Base-by-base conservation (phyloP, 2,113 vertebrate species). In the Thryonomys swinderianus region DNA sequence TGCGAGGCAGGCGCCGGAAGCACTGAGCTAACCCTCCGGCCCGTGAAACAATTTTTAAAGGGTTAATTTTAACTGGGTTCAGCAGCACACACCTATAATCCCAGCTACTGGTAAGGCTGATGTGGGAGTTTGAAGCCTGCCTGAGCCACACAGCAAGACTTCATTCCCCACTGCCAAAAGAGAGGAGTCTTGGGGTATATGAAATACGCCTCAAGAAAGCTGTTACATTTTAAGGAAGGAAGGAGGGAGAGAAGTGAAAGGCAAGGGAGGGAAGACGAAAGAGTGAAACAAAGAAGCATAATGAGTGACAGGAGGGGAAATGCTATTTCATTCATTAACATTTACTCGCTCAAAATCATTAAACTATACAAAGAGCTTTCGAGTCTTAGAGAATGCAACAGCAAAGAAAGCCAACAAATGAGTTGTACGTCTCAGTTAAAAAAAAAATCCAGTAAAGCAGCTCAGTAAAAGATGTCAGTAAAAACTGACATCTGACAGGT, bases 331-430 rank as follows among this genome's bases (percentile, higher is more conserved):
- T 82, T 69, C 84, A 45, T 71, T 83, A 78, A 45, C 18, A 83
- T 48, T 79, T 78, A 95, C 55, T 90, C 30, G 27, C 89, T 93
- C 71, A 80, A 92, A 88, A 81, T 57, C 64, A 93, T 32, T 76
- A 71, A 82, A 67, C 76, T 61, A 93, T 88, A 95, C 30, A 73
- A 55, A 84, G 13, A 90, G 12, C 30, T 86, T 93, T 64, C 93
- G 57, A 66, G 25, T 74, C 32, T 57, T 40, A 64, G 81, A 85
- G 73, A 73, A 80, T 34, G 82, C 61, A 90, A 40, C 40, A 89
- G 17, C 85, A 85, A 69, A 82, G 57, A 86, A 93, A 81, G 74
- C 34, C 37, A 74, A 95, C 82, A 90, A 80, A 74, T 69, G 34
- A 90, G 64, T 34, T 86, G 23, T 66, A 92, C 11, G 48, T 61